Evolutionary conservation across 2,113 vertebrate genomes (phyloP), one percentile per base, ranked within the genome.

Genomic region (Oxyruncus cristatus): DNA sequence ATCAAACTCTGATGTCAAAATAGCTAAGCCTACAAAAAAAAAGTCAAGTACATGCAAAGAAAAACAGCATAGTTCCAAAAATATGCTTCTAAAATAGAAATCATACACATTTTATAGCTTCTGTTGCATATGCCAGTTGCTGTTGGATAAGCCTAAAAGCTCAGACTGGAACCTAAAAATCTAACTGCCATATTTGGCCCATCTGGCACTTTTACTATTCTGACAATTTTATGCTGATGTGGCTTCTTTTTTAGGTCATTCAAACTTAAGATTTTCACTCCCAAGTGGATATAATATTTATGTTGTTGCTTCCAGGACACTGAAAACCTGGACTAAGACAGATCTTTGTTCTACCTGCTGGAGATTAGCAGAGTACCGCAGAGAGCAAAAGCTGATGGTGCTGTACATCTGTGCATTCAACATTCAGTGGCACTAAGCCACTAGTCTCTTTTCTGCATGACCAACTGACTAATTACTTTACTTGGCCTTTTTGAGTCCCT

Each of bases 381-480:
- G 97, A 98, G 92, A 97, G 93, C 81, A 94, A 94, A 95, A 97
- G 97, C 87, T 95, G 94, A 97, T 95, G 89, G 82, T 93, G 62
- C 71, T 88, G 93, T 96, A 97, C 98, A 98, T 98, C 98, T 98
- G 98, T 97, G 98, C 95, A 81, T 96, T 97, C 97, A 97, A 67
- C 85, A 97, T 94, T 97, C 16, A 3, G 93, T 98, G 98, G 98
- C 98, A 96, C 80, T 50, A 92, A 97, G 98, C 98, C 98, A 97
- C 96, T 63, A 95, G 95, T 94, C 97, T 98, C 96, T 98, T 98
- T 98, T 98, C 98, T 98, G 98, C 98, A 97, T 98, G 98, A 97
- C 96, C 97, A 98, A 97, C 97, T 98, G 96, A 98, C 97, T 98
- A 98, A 98, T 98, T 98, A 98, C 97, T 96, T 94, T 97, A 97